Base-by-base conservation (phyloP, 92 coral and sea anemone species). In the Zoanthus sansibaricus region DNA sequence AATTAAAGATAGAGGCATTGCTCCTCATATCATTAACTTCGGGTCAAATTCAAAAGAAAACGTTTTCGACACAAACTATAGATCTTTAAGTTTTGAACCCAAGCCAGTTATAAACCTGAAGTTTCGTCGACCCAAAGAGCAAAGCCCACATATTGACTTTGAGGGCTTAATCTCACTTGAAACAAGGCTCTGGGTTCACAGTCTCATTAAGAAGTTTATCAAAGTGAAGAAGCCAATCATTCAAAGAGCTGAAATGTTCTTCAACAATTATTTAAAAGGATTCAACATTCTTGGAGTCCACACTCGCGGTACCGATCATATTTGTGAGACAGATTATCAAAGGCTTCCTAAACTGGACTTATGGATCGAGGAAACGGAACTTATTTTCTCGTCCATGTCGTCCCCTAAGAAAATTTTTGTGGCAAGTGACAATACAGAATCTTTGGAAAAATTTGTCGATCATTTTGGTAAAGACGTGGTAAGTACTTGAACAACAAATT, bases 391-490 rank as follows among this genome's bases (percentile, higher is more conserved):
- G 5, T 7, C 56, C 54, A 74, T 74, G 59, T 55, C 59, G 10
- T n/a, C 56, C 17, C 78, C 78, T 3, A 74, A 74, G 14, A 74
- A 12, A 18, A 74, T 74, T 25, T 74, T 74, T 74, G 59, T 74
- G 7, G 78, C 78, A 10, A 74, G 58, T 74, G 78, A 74, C 52
- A 74, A 47, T 55, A 44, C 11, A 55, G 78, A 74, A 15, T 20
- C 78, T 72, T 11, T 72, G 33, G 77, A 72, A 15, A 72, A 44
- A 25, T 72, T 72, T 72, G 77, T 72, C 49, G 51, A 18, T 14
- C 51, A 72, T 42, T 72, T 72, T 72, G 77, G 77, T 4, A 72
- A 44, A 72, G 77, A 42, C 10, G 77, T 20, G 33, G 77, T 72
- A 72, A 72, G 77, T 72, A 72, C 44, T 33, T 18, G 37, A 33